Conservation (phyloP, 2,888 invertebrate genomes). For the Osmoderma eremita region DNA sequence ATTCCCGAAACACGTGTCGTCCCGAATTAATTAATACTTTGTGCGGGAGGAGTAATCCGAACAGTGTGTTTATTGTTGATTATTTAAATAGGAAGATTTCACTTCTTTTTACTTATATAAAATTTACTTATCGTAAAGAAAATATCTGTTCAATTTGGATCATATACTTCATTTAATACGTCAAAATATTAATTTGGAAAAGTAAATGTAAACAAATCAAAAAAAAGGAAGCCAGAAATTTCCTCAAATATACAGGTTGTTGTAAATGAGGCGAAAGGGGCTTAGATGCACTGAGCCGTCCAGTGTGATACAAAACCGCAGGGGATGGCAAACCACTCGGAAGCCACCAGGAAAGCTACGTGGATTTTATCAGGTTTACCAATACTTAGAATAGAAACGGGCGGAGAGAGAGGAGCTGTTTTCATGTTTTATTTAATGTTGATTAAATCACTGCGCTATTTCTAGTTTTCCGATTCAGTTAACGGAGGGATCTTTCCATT, state of each 20-base stretch:
- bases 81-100: too few relatives aligned
- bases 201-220: too few relatives aligned
- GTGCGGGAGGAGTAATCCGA: too few relatives aligned
- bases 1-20: too few relatives aligned
- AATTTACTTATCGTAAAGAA: too few relatives aligned
- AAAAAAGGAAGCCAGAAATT: too few relatives aligned
- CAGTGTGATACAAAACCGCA: constrained; percentile 45
- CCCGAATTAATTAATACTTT: too few relatives aligned
- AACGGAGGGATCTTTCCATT: constrained; percentile 28
- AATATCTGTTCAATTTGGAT: too few relatives aligned
- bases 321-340: constrained; percentile 46
- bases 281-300: constrained; percentile 43
- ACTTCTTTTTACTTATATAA: too few relatives aligned
- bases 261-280: constrained; percentile 34
- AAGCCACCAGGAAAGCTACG: constrained; percentile 47
- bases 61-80: too few relatives aligned
- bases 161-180: too few relatives aligned
- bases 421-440: constrained; percentile 54
- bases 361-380: constrained; percentile 52
- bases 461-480: constrained; percentile 45
- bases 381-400: constrained; percentile 47
- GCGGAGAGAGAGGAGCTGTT: constrained; percentile 45
- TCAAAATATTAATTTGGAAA: too few relatives aligned
- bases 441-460: constrained; percentile 52
- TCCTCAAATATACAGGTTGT: constrained; percentile 3